phyloP scores from a whole-genome alignment of 2,888 invertebrate genomes.

The Drosophila histrio region DNA sequence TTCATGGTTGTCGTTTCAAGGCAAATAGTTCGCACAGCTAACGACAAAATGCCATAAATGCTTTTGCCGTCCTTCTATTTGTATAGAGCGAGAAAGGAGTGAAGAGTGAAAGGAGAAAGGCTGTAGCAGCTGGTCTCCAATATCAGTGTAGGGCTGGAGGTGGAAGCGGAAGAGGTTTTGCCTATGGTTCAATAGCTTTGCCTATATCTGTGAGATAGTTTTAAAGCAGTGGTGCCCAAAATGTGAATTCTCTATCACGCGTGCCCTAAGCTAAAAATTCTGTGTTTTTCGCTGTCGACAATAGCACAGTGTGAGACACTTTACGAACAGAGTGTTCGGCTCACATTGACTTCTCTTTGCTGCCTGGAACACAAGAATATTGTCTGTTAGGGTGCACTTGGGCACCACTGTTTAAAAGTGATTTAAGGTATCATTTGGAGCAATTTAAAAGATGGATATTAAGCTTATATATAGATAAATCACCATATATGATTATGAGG shows the following conservation, averaged over 20 bases:
- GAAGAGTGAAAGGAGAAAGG: not conserved
- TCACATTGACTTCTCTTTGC: too few relatives aligned
- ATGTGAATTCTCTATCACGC: too few relatives aligned
- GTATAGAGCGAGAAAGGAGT: conserved; percentile 14
- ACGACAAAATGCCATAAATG: conserved; percentile 68
- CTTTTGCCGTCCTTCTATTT: conserved; percentile 59
- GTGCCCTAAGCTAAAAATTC: too few relatives aligned
- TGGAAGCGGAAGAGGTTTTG: not conserved
- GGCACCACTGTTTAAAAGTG: conserved; percentile 23
- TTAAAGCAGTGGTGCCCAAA: conserved; percentile 28
- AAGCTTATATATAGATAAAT: not conserved
- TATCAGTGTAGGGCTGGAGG: not conserved
- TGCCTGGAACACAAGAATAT: too few relatives aligned
- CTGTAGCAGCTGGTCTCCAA: conserved; percentile 9
- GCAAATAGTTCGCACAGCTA: conserved; percentile 65
- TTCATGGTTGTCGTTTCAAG: conserved; percentile 59
- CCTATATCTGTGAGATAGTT: conserved; percentile 3
- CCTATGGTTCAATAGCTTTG: conserved; percentile 33
- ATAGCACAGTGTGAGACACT: too few relatives aligned
- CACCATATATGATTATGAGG: too few relatives aligned
- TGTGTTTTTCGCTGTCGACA: too few relatives aligned
- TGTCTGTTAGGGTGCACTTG: too few relatives aligned
- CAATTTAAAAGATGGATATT: not conserved
- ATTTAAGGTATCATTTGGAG: not conserved
- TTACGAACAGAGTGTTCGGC: too few relatives aligned